Percentiles rank a stretch among this genome's conserved stretches.
Evolutionary conservation across 2,797 vertebrate genomes (phyloP).

Genomic region (Rhodeus uyekii): DNA sequence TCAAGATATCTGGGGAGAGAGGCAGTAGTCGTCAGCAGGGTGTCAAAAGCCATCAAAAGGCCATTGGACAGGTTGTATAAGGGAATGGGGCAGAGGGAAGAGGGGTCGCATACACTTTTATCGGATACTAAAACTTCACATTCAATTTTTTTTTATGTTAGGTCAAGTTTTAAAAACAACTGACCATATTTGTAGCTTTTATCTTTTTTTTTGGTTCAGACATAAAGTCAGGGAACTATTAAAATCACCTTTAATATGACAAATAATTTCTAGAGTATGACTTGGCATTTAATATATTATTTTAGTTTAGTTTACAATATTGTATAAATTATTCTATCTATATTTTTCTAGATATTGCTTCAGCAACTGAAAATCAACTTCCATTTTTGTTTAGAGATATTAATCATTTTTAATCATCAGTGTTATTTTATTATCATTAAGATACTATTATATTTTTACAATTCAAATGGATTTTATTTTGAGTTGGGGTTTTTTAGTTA

Average conservation of each 20-base stretch:
- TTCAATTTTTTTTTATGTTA: neutral
- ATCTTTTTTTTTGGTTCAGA: too few species aligned
- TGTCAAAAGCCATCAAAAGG: constrained; percentile 77
- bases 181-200: neutral
- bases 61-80: constrained; percentile 73
- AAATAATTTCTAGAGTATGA: neutral
- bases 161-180: neutral
- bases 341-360: neutral
- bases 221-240: neutral
- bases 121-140: neutral
- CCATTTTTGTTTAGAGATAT: neutral
- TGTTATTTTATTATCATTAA: neutral
- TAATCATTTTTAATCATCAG: neutral
- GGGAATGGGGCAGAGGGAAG: constrained; percentile 41
- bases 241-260: neutral
- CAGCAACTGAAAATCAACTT: neutral
- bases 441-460: neutral
- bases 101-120: constrained; percentile 9
- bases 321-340: neutral
- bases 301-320: neutral
- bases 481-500: neutral
- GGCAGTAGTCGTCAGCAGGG: constrained; percentile 63
- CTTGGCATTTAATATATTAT: neutral
- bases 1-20: constrained; percentile 68
- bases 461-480: neutral